Base-by-base conservation (phyloP, 2,888 invertebrate genomes). In the Exocentrus adspersus region DNA sequence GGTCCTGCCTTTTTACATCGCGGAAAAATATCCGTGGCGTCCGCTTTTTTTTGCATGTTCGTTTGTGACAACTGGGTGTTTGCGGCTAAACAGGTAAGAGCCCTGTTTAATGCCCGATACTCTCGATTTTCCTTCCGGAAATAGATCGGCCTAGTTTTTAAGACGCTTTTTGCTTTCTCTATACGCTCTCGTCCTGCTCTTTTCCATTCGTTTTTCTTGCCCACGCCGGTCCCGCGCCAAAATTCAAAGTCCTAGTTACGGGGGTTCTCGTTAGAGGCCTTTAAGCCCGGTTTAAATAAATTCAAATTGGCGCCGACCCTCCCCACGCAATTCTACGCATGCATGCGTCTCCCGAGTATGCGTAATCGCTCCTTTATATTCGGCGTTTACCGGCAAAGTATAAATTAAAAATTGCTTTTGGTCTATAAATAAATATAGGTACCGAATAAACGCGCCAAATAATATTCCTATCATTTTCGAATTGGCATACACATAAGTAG, bases 11-110 rank as follows among this genome's bases (percentile, higher is more conserved):
- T 77, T 78, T n/a, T n/a, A n/a, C 72, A 71, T 71, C 76, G 77
- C 73, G 78, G 77, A 75, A 74, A 71, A 70, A 68, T 24, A 30
- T 72, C 74, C 74, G 71, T 75, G 76, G n/a, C n/a, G n/a, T n/a
- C n/a, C n/a, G n/a, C n/a, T 71, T 72, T 77, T 77, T 77, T 77
- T 79, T 77, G 77, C 76, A 81, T 81, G 79, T 80, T 78, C 72
- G 75, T 75, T 78, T 78, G 79, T 79, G 79, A 75, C 76, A 72
- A 65, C 73, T 75, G 74, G 73, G 75, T 72, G 73, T 73, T 73
- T 70, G 72, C 74, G 77, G 79, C 78, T 77, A 75, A 78, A 78
- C 80, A 80, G 81, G 81, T 81, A 82, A 81, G 81, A 77, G 66
- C 75, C 79, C 81, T 80, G 79, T 79, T n/a, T 76, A 75, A 71